Base-by-base conservation (phyloP, 1,140 invertebrate species). In the Apocrypta bakeri region DNA sequence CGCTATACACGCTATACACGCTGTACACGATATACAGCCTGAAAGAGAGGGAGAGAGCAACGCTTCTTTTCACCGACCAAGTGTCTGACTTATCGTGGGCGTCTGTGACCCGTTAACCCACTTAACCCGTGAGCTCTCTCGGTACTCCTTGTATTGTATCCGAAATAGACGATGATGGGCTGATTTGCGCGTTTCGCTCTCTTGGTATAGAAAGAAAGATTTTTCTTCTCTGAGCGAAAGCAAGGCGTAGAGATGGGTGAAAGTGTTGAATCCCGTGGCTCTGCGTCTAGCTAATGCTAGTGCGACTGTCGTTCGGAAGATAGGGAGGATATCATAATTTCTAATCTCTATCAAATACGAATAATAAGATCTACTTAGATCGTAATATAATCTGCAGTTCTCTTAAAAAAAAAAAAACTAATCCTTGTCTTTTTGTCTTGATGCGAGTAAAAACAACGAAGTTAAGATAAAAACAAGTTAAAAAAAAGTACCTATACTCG, bases 401-500 rank as follows among this genome's bases (percentile, higher is more conserved):
- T n/a, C n/a, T n/a, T n/a, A n/a, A n/a, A n/a, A n/a, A n/a, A n/a
- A n/a, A n/a, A n/a, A n/a, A n/a, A n/a, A n/a, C n/a, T n/a, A n/a
- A n/a, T n/a, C n/a, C n/a, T n/a, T n/a, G n/a, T n/a, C n/a, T n/a
- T n/a, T n/a, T n/a, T n/a, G n/a, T n/a, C n/a, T n/a, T n/a, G n/a
- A n/a, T n/a, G n/a, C n/a, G n/a, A n/a, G n/a, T n/a, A n/a, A n/a
- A n/a, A n/a, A n/a, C n/a, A n/a, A n/a, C n/a, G n/a, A n/a, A n/a
- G n/a, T n/a, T n/a, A n/a, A n/a, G n/a, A n/a, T n/a, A n/a, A n/a
- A n/a, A n/a, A n/a, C n/a, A n/a, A n/a, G n/a, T n/a, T n/a, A n/a
- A n/a, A n/a, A n/a, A n/a, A n/a, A n/a, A n/a, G 93, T 93, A 33
- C 93, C 93, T 29, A 89, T 88, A 29, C 92, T 93, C 0, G 95